Evolutionary conservation across 2,113 vertebrate genomes (phyloP), one percentile per base, ranked within the genome.

Genomic region (Trematocara stigmaticum): DNA sequence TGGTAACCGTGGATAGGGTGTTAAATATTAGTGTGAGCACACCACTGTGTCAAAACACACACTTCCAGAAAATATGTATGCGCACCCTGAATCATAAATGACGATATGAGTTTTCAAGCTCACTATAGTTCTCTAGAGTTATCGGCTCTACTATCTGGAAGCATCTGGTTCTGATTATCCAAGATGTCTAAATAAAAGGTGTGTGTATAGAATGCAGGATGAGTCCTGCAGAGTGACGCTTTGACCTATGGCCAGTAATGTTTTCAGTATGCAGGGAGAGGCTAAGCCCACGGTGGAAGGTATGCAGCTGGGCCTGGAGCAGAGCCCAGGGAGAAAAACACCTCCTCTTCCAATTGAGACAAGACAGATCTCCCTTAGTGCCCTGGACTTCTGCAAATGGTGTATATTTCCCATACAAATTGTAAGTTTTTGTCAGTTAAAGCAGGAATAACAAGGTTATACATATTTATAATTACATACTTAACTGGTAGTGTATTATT

Each of bases 191-290:
- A 84, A 93, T 83, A 91, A 88, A 92, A 90, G 84, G 76, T 90
- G 89, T 47, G 47, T 83, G 78, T 66, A 12, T 6, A 10, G 79
- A 83, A 51, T 81, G 80, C 45, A 79, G 81, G 83, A 87, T 49
- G 20, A 80, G 47, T 89, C 91, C 91, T 80, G 64, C 91, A 84
- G 89, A 57, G 91, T 87, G 82, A 93, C 91, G 91, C 84, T 86
- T 79, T 94, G 93, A 95, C 95, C 93, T 89, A 66, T 76, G 87
- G 89, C 89, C 93, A 92, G 88, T 95, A 95, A 95, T 94, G 92
- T 94, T 89, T 94, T 94, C 95, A 95, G 93, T 93, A 93, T 95
- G 93, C 91, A 90, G 92, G 89, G 92, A 94, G 88, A 87, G 90
- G 93, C 87, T 84, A 82, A 79, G 88, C 94, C 94, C 91, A 93